Conservation (phyloP, 2,113 vertebrate genomes). For the Varanus komodoensis region DNA sequence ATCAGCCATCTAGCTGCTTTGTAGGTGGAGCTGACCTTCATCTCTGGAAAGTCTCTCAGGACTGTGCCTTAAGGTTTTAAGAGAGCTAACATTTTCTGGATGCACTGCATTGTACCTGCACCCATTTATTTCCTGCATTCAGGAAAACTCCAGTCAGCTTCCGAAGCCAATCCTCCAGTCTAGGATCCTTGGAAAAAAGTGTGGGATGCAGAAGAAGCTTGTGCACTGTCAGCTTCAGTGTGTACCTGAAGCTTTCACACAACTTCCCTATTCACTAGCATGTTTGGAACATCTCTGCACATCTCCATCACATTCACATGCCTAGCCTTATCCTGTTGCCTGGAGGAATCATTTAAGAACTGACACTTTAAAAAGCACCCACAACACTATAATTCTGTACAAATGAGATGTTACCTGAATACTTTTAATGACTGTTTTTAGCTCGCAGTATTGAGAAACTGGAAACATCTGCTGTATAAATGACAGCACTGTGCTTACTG, state of each 20-base stretch:
- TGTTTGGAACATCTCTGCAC: neutral
- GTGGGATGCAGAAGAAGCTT: neutral
- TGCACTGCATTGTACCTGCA: neutral
- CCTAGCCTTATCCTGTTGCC: neutral
- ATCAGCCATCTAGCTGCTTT: too few relatives aligned
- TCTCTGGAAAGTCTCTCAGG: too few relatives aligned
- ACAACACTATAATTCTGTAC: neutral
- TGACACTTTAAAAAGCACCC: neutral
- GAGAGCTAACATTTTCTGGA: neutral
- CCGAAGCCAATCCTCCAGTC: neutral
- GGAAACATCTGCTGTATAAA: conserved; percentile 49
- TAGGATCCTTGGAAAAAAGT: neutral
- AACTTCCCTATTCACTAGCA: neutral
- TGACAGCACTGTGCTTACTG: conserved; percentile 43
- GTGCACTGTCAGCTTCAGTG: neutral
- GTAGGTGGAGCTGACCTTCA: too few relatives aligned
- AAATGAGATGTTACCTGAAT: neutral
- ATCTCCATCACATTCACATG: too few relatives aligned
- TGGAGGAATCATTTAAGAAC: conserved; percentile 3
- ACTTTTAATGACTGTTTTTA: neutral
- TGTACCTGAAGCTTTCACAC: neutral
- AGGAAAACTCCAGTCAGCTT: neutral
- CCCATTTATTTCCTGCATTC: neutral
- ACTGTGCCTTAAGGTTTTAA: neutral
- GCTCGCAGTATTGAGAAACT: neutral